Percentiles rank a stretch among this genome's conserved stretches.
phyloP scores from a whole-genome alignment of 2,888 invertebrate species.

The Aquatica leii region DNA sequence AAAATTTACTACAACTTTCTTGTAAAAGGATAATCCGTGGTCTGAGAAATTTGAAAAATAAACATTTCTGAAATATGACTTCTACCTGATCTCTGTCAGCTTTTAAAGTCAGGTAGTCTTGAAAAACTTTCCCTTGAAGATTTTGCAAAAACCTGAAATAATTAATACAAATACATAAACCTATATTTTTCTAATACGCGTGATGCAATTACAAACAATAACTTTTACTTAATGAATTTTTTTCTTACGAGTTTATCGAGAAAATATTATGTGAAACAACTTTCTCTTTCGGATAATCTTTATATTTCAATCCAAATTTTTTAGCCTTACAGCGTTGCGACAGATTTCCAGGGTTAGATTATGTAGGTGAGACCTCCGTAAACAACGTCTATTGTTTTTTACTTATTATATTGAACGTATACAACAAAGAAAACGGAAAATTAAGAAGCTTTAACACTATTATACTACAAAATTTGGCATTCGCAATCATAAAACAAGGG shows the following conservation, averaged over 20 bases:
- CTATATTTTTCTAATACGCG: neutral
- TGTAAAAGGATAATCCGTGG: slow-evolving; percentile 17
- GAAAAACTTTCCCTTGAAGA: slow-evolving; percentile 5
- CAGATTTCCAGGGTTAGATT: slow-evolving; percentile 4
- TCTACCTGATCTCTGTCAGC: slow-evolving; percentile 15
- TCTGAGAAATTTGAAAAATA: slow-evolving; percentile 17
- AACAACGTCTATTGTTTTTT: neutral
- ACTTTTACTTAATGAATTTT: slow-evolving; percentile 47
- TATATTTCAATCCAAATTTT: slow-evolving; percentile 7
- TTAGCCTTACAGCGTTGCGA: neutral
- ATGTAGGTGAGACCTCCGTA: slow-evolving; percentile 6
- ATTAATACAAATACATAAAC: neutral
- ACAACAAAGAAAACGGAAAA: slow-evolving; percentile 8
- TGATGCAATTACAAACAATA: neutral
- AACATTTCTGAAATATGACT: slow-evolving; percentile 10
- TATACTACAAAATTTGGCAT: slow-evolving; percentile 8
- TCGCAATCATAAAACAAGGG: slow-evolving; percentile 14
- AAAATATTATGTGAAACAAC: slow-evolving; percentile 52
- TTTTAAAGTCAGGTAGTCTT: neutral
- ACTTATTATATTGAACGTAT: neutral
- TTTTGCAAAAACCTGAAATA: neutral
- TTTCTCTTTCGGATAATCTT: slow-evolving; percentile 14
- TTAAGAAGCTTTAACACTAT: neutral
- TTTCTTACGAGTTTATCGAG: slow-evolving; percentile 50
- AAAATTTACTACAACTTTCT: slow-evolving; percentile 19